Conservation (phyloP, 2,888 invertebrate genomes). For the Amiota communis region DNA sequence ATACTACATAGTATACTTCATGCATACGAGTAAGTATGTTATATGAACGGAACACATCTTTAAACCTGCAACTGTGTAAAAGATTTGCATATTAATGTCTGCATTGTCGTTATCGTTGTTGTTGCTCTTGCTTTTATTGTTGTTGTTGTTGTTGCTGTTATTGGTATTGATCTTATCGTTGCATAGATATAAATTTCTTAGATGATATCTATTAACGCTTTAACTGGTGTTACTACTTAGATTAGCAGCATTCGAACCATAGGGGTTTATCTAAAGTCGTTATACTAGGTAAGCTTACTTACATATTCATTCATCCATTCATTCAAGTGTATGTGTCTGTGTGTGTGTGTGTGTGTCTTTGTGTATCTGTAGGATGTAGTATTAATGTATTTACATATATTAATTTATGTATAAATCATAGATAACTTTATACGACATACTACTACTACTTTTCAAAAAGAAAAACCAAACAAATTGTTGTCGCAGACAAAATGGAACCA, state of each 20-base stretch:
- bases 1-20: no score
- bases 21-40: not conserved
- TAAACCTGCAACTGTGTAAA: conserved; percentile 42
- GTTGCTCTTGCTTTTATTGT: conserved; percentile 21
- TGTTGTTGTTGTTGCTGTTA: conserved; percentile 33
- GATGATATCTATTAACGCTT: conserved; percentile 69
- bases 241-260: conserved; percentile 47
- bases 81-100: conserved; percentile 53
- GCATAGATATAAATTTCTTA: conserved; percentile 60
- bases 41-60: no score
- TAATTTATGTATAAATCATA: no score
- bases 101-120: conserved; percentile 37
- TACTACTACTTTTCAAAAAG: no score
- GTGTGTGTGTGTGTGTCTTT: conserved; percentile 24
- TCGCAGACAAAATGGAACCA: conserved; percentile 1
- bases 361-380: not conserved
- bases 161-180: conserved; percentile 33
- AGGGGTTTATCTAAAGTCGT: no score
- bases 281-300: not conserved
- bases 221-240: conserved; percentile 57
- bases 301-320: conserved; percentile 21
- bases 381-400: no score
- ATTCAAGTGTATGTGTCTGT: not conserved
- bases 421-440: no score
- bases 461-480: no score